A percentile compares a stretch with the other conserved stretches of the same genome.
phyloP scores from a whole-genome alignment of 2,113 vertebrate genomes.

The Xyrauchen texanus region DNA sequence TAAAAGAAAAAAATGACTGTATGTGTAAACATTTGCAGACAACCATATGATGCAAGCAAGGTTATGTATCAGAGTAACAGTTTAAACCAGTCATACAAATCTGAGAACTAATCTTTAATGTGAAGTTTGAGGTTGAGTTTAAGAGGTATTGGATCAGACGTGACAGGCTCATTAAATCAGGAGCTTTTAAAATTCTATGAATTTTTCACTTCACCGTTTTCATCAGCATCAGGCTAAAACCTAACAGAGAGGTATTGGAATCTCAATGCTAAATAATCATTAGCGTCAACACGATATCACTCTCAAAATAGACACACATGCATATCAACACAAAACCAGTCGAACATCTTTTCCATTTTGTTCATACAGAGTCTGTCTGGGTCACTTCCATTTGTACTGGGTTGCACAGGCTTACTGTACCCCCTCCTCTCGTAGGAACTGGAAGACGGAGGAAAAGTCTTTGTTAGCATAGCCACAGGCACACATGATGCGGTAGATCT shows the following conservation, averaged over 20 bases:
- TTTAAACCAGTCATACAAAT: neutral
- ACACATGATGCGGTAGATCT: conserved; percentile 94
- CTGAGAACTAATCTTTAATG: neutral
- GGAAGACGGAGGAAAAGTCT: conserved; percentile 97
- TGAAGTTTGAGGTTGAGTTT: neutral
- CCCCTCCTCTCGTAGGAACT: conserved; percentile 94
- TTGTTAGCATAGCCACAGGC: conserved; percentile 90
- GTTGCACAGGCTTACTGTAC: conserved; percentile 66
- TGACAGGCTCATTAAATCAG: conserved; percentile 5
- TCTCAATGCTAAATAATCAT: neutral
- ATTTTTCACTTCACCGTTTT: neutral
- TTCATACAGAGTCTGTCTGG: neutral
- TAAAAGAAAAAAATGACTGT: neutral
- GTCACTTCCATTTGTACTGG: neutral
- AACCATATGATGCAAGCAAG: neutral
- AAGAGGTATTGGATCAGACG: neutral
- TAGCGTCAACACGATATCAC: conserved; percentile 2
- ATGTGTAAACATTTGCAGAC: neutral
- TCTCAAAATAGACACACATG: conserved; percentile 3
- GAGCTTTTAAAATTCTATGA: neutral
- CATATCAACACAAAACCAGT: conserved; percentile 5
- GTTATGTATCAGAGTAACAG: neutral
- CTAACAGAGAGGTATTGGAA: neutral
- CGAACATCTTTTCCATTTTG: neutral
- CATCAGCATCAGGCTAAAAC: neutral